Evolutionary conservation across 2,888 invertebrate genomes (phyloP).

Genomic region (Drosophila cracens): DNA sequence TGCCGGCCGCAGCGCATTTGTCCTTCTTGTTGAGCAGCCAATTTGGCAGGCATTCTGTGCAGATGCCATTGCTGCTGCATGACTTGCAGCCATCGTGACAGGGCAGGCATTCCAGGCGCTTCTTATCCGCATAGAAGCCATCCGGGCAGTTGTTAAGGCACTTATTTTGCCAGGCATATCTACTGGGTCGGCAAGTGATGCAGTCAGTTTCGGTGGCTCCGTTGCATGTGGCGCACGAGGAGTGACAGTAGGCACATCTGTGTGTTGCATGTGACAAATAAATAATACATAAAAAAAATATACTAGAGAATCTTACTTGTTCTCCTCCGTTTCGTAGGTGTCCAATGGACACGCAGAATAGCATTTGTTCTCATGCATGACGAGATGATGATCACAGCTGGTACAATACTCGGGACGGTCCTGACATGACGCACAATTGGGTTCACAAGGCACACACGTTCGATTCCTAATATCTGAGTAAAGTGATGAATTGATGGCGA

Average conservation of each 20-base stretch:
- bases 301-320: slow-evolving; percentile 86
- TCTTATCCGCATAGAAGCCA: slow-evolving; percentile 91
- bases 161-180: slow-evolving; percentile 89
- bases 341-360: slow-evolving; percentile 92
- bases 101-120: slow-evolving; percentile 90
- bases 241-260: slow-evolving; percentile 92
- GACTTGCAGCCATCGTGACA: slow-evolving; percentile 92
- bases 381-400: slow-evolving; percentile 94
- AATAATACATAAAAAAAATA: not conserved
- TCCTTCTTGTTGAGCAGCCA: slow-evolving; percentile 92
- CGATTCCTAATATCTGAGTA: slow-evolving; percentile 88
- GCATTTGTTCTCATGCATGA: slow-evolving; percentile 93
- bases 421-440: slow-evolving; percentile 94
- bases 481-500: not conserved
- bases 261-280: slow-evolving; percentile 4
- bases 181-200: slow-evolving; percentile 91
- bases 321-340: slow-evolving; percentile 94
- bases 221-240: slow-evolving; percentile 92
- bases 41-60: slow-evolving; percentile 90
- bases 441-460: slow-evolving; percentile 93
- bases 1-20: slow-evolving; percentile 90
- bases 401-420: slow-evolving; percentile 93
- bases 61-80: slow-evolving; percentile 90
- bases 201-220: slow-evolving; percentile 92
- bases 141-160: slow-evolving; percentile 91